Evolutionary conservation across 2,888 invertebrate genomes (phyloP).

Genomic region (Drosophila colorata): DNA sequence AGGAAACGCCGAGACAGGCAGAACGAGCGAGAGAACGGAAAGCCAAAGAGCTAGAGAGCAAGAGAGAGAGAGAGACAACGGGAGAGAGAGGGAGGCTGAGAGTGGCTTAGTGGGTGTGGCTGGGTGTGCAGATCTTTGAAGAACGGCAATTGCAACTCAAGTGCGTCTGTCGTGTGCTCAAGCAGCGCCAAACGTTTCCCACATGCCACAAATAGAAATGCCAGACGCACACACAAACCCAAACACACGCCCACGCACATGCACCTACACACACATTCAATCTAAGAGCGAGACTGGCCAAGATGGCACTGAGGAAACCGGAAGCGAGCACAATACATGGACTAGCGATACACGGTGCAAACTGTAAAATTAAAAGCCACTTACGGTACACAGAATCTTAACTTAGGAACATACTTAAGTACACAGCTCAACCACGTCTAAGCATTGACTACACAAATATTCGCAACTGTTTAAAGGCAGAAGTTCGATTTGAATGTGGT

Average conservation of each 20-base stretch:
- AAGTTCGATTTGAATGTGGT: no score
- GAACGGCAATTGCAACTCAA: slow-evolving; percentile 55
- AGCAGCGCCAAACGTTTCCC: slow-evolving; percentile 54
- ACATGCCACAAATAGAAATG: slow-evolving; percentile 64
- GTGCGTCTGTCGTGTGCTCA: slow-evolving; percentile 76
- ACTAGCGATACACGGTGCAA: slow-evolving; percentile 15
- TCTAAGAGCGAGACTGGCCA: slow-evolving; percentile 43
- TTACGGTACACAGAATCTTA: slow-evolving; percentile 30
- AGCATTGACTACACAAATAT: slow-evolving; percentile 27
- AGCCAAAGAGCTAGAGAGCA: slow-evolving; percentile 3
- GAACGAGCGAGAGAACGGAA: slow-evolving; percentile 4
- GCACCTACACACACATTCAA: slow-evolving; percentile 29
- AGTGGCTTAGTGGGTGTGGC: slow-evolving; percentile 3
- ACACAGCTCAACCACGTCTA: slow-evolving; percentile 15
- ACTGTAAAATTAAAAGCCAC: slow-evolving; percentile 33
- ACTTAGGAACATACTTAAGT: slow-evolving; percentile 25
- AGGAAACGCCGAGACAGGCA: slow-evolving; percentile 22
- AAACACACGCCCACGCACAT: slow-evolving; percentile 4
- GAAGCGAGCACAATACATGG: slow-evolving; percentile 35
- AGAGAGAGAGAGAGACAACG: slow-evolving; percentile 3
- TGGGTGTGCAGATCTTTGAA: slow-evolving; percentile 24
- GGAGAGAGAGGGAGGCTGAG: no score
- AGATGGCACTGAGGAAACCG: slow-evolving; percentile 42
- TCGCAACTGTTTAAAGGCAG: not conserved
- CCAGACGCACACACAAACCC: slow-evolving; percentile 17